Conservation (phyloP, 1,140 invertebrate species). For the Sitodiplosis mosellana region DNA sequence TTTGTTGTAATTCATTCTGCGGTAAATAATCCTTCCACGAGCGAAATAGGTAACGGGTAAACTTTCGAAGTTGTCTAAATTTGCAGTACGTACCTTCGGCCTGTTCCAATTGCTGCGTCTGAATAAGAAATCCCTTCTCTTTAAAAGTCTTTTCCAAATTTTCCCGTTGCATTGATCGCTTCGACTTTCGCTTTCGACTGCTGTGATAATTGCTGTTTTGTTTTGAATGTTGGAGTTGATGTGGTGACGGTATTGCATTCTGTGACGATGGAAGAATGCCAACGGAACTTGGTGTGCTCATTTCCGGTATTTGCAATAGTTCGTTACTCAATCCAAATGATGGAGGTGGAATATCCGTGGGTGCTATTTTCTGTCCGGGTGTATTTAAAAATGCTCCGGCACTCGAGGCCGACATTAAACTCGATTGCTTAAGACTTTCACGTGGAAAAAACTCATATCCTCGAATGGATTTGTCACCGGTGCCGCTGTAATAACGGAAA, state of each 20-base stretch:
- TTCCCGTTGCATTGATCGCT: slow-evolving; percentile 66
- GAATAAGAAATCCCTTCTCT: slow-evolving; percentile 80
- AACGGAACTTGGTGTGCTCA: slow-evolving; percentile 16
- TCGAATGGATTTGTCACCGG: slow-evolving; percentile 52
- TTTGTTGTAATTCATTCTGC: slow-evolving; percentile 40
- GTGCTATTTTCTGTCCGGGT: slow-evolving; percentile 30
- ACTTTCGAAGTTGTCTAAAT: slow-evolving; percentile 76
- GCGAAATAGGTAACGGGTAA: slow-evolving; percentile 75
- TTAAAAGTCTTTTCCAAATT: slow-evolving; percentile 82
- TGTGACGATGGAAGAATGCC: slow-evolving; percentile 11
- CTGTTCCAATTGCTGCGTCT: slow-evolving; percentile 79
- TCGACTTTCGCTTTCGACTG: slow-evolving; percentile 46
- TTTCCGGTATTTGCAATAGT: slow-evolving; percentile 25
- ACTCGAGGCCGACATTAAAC: slow-evolving; percentile 24
- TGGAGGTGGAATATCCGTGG: slow-evolving; percentile 23
- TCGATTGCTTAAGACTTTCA: slow-evolving; percentile 39
- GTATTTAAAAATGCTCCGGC: slow-evolving; percentile 31
- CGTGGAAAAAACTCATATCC: slow-evolving; percentile 59
- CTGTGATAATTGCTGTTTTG: slow-evolving; percentile 1
- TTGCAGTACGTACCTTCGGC: slow-evolving; percentile 88
- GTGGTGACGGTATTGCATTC: slow-evolving; percentile 1
- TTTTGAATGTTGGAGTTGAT: slow-evolving; percentile 3
- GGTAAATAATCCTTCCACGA: slow-evolving; percentile 88
- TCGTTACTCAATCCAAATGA: slow-evolving; percentile 24
- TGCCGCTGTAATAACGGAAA: slow-evolving; percentile 65